Conservation (phyloP, 2,797 vertebrate genomes). For the Pseudomugil tenellus region DNA sequence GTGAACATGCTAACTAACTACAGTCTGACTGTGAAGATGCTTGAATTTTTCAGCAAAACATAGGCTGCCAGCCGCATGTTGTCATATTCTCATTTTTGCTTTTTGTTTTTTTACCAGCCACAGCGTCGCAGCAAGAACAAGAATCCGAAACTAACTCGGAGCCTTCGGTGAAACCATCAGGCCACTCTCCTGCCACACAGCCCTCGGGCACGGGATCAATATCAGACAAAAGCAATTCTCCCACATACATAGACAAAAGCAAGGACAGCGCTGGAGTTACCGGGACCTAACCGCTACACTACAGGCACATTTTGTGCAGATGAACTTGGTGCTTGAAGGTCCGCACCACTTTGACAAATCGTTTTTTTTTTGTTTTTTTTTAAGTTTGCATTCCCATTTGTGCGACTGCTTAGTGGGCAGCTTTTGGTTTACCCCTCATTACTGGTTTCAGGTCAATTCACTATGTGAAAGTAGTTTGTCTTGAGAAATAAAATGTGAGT, state of each 20-base stretch:
- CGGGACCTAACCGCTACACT: conserved; percentile 80
- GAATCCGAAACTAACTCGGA: conserved; percentile 88
- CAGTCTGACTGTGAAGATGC: not conserved
- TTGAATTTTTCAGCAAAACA: not conserved
- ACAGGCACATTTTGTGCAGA: conserved; percentile 43
- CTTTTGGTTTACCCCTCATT: conserved; percentile 46
- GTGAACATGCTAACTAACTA: not conserved
- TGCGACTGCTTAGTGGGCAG: conserved; percentile 50
- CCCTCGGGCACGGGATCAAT: conserved; percentile 81
- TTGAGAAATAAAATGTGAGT: conserved; percentile 70
- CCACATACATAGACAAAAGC: conserved; percentile 87
- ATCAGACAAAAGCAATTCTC: conserved; percentile 88
- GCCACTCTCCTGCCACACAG: conserved; percentile 84
- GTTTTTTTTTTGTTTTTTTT: conserved; percentile 19
- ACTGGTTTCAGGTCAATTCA: conserved; percentile 53
- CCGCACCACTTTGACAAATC: conserved; percentile 63
- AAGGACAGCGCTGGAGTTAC: conserved; percentile 90
- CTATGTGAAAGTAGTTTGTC: conserved; percentile 66
- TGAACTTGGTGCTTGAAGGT: conserved; percentile 53
- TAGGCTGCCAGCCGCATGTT: conserved; percentile 1
- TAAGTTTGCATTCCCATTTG: conserved; percentile 53
- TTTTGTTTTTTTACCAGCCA: conserved; percentile 83
- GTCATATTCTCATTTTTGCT: conserved; percentile 25
- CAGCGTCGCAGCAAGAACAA: conserved; percentile 93
- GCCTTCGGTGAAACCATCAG: conserved; percentile 84